A percentile compares a stretch with the other conserved stretches of the same genome.
Evolutionary conservation across 2,888 invertebrate genomes (phyloP).

Genomic region (Caenorhabditis sp.): DNA sequence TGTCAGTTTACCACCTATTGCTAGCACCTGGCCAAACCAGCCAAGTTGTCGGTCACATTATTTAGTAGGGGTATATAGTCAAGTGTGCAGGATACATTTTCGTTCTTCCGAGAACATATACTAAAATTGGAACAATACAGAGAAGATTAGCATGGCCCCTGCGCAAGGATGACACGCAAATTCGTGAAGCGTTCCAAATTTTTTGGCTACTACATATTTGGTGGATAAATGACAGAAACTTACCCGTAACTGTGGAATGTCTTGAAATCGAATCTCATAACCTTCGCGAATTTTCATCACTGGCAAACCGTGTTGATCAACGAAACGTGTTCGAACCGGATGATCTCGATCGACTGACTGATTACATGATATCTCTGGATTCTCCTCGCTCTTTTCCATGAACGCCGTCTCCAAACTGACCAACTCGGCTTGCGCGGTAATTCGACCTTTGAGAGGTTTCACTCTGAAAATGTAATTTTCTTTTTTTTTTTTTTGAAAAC

Average conservation of each 20-base stretch:
- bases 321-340: constrained; percentile 57
- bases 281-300: constrained; percentile 83
- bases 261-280: constrained; percentile 80
- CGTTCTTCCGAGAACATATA: constrained; percentile 14
- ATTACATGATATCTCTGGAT: neutral
- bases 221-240: constrained; percentile 2
- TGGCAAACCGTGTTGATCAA: constrained; percentile 78
- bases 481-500: constrained; percentile 9
- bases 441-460: constrained; percentile 71
- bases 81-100: neutral
- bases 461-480: constrained; percentile 44
- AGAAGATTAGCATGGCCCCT: constrained; percentile 91
- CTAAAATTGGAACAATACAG: constrained; percentile 75
- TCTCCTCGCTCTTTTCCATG: constrained; percentile 38
- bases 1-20: too few species aligned
- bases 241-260: constrained; percentile 59
- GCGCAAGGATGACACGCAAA: constrained; percentile 91
- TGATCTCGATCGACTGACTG: constrained; percentile 55
- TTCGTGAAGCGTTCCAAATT: constrained; percentile 73
- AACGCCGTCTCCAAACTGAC: constrained; percentile 60
- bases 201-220: constrained; percentile 61
- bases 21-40: too few species aligned
- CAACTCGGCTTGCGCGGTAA: constrained; percentile 64
- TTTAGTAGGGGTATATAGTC: too few species aligned
- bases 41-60: too few species aligned